A percentile compares a stretch with the other conserved stretches of the same genome.
Evolutionary conservation across 1,140 invertebrate genomes (phyloP).

Genomic region (Heliothis subflexa): DNA sequence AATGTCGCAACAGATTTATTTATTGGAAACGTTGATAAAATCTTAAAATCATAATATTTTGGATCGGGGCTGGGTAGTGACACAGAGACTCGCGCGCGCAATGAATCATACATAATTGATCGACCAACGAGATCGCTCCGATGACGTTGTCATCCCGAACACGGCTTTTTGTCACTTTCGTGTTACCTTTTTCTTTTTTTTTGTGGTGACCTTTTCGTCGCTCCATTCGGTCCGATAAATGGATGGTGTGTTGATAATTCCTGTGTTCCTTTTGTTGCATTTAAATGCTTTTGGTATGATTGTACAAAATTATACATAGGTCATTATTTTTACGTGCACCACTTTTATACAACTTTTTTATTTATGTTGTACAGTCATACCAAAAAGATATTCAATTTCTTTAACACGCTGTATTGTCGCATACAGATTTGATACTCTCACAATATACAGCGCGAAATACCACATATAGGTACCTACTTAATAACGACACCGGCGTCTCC

Average conservation of each 20-base stretch:
- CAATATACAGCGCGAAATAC: background rate
- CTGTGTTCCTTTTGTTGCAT: conserved; percentile 7
- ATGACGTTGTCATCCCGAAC: conserved; percentile 49
- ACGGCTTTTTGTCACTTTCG: conserved; percentile 52
- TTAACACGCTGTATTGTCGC: too few relatives aligned
- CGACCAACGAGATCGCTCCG: conserved; percentile 37
- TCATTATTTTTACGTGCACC: too few relatives aligned
- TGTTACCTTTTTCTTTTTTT: conserved; percentile 23
- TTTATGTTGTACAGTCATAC: too few relatives aligned
- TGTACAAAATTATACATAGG: background rate
- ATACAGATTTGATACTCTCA: background rate
- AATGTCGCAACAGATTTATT: conserved; percentile 47
- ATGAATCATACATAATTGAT: conserved; percentile 63
- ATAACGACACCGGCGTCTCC: background rate
- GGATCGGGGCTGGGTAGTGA: conserved; percentile 33
- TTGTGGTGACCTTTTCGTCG: conserved; percentile 35
- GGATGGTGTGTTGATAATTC: conserved; percentile 41
- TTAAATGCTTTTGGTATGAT: conserved; percentile 1
- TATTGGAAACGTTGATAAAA: conserved; percentile 44
- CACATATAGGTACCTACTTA: background rate
- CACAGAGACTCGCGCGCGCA: conserved; percentile 38
- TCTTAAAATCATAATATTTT: conserved; percentile 61
- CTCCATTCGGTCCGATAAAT: conserved; percentile 42
- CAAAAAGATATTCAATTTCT: too few relatives aligned
- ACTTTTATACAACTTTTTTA: too few relatives aligned